Base-by-base conservation (phyloP, 2,797 vertebrate species). In the Hephaestus fuliginosus region DNA sequence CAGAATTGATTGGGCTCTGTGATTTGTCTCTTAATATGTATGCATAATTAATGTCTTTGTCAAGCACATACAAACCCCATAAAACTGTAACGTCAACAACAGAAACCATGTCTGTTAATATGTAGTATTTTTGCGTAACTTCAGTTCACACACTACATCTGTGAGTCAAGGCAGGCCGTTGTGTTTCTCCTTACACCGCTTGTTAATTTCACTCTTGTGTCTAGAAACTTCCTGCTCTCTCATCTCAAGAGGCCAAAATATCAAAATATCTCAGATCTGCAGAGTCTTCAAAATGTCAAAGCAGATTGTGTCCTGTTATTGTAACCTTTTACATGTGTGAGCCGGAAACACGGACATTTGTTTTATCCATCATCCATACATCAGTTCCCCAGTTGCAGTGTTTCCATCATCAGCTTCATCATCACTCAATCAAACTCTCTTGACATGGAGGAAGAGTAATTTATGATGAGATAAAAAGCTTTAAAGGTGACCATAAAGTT, bases 251-350 rank as follows among this genome's bases (percentile, higher is more conserved):
- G 39, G 65, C 63, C 25, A 25, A 25, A 25, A 25, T 25, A 25
- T 25, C 30, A 4, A 79, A 87, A 80, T 79, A 25, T 82, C 52
- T 72, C 64, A 10, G 55, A 25, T 25, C 25, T 0, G 2, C 39
- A 20, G 43, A 70, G 17, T 62, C 41, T 84, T 64, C 49, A 57
- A 81, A 88, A 88, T 78, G 78, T 84, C 83, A 85, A 44, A 79
- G 36, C 11, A 57, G 57, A 62, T 86, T 60, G 79, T 70, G 28
- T 78, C 57, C 74, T 83, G 39, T 84, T 76, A 83, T 76, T 74
- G 61, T 74, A 67, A 82, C 68, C 68, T 80, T 68, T 80, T 51
- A 55, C 8, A 15, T 36, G 30, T 55, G 71, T n/a, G 30, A 65
- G 18, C 52, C 2, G 1, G 36, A 76, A 74, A 69, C 57, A 58